phyloP scores from a whole-genome alignment of 1,140 invertebrate species.

The Hycleus cichorii region DNA sequence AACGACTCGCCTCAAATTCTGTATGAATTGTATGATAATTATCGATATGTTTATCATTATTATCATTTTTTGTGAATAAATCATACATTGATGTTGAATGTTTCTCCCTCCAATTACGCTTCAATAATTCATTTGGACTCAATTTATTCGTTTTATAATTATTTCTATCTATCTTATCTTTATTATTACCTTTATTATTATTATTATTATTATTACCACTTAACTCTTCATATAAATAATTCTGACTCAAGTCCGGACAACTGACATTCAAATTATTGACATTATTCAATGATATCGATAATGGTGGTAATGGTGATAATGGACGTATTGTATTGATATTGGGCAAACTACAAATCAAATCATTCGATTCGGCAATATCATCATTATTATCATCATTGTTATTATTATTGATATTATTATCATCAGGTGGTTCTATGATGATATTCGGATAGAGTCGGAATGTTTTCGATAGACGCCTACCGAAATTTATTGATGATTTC shows the following conservation, averaged over 20 bases:
- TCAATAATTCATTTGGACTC: conserved; percentile 24
- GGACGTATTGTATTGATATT: background rate
- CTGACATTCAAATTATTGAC: conserved; percentile 28
- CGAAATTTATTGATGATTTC: background rate
- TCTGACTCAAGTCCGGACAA: conserved; percentile 32
- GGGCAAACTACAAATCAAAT: conserved; percentile 10
- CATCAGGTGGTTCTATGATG: conserved; percentile 30
- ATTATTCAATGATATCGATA: conserved; percentile 18
- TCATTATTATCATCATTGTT: conserved; percentile 22
- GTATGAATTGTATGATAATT: conserved; percentile 37
- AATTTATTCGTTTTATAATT: conserved; percentile 11
- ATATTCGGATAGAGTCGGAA: conserved; percentile 32
- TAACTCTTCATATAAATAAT: conserved; percentile 6
- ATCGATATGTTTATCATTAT: conserved; percentile 4
- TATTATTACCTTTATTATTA: background rate
- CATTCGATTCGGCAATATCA: background rate
- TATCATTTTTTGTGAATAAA: conserved; percentile 20
- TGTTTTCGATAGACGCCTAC: conserved; percentile 25
- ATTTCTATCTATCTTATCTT: background rate
- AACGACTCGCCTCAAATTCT: background rate
- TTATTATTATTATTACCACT: background rate
- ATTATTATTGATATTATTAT: conserved; percentile 22
- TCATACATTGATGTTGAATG: conserved; percentile 33
- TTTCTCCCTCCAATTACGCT: conserved; percentile 25
- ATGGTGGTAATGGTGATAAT: background rate